Evolutionary conservation across 2,113 vertebrate species (phyloP).

Genomic region (Antechinus flavipes): DNA sequence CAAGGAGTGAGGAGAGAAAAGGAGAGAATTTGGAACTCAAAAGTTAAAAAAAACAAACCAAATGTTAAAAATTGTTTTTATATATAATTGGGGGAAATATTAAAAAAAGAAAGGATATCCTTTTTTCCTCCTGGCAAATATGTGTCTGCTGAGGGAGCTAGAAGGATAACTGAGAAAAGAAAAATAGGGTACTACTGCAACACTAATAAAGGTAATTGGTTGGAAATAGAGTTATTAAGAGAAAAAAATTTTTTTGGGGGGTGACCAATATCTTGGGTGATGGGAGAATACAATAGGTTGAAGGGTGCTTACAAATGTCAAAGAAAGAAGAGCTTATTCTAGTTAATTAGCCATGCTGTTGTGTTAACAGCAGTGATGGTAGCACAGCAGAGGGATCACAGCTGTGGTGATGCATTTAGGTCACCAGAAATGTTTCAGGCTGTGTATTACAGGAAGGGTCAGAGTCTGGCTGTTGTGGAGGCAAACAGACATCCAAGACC

Average conservation of each 20-base stretch:
- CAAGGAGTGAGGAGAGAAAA: background rate
- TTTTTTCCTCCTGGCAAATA: background rate
- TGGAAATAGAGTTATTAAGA: background rate
- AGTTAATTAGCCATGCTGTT: accelerated
- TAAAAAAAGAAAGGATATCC: too few relatives aligned
- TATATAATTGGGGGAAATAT: too few relatives aligned
- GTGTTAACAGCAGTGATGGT: background rate
- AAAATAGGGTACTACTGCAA: background rate
- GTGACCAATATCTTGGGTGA: background rate
- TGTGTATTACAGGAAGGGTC: background rate
- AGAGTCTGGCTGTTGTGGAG: accelerated
- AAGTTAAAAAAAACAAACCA: too few relatives aligned
- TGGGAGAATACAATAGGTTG: background rate
- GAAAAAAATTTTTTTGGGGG: slow-evolving; percentile 3
- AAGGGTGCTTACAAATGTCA: background rate
- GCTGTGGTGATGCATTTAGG: background rate
- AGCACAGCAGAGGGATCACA: background rate
- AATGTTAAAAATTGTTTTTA: too few relatives aligned
- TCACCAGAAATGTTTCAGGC: accelerated
- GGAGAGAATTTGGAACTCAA: too few relatives aligned
- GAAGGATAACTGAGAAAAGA: too few relatives aligned
- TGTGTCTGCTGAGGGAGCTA: background rate
- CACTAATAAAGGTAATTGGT: background rate
- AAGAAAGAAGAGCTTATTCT: background rate
- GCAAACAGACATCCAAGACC: background rate